phyloP scores from a whole-genome alignment of 2,113 vertebrate genomes.

The Nestor notabilis region DNA sequence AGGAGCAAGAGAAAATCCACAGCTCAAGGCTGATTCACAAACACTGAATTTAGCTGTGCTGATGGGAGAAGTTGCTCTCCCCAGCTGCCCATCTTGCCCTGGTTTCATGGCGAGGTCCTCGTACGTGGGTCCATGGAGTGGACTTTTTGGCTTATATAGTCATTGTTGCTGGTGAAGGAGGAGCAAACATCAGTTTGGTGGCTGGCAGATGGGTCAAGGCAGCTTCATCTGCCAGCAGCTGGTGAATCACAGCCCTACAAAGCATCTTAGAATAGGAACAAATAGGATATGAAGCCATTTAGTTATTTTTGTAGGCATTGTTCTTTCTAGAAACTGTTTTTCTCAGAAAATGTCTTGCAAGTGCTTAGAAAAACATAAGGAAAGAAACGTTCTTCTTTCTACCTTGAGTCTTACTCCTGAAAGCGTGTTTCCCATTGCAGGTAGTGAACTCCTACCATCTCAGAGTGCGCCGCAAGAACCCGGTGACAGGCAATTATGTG shows the following conservation, averaged over 20 bases:
- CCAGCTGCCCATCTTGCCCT: background rate
- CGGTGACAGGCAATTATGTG: conserved; percentile 92
- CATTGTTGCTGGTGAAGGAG: background rate
- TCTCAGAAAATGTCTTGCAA: background rate
- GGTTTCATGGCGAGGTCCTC: fast-evolving
- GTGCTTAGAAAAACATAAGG: background rate
- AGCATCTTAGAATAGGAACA: background rate
- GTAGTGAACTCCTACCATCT: conserved; percentile 97
- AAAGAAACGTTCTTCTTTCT: background rate
- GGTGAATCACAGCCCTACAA: background rate
- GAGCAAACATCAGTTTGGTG: background rate
- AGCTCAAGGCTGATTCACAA: background rate
- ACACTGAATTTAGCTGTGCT: background rate
- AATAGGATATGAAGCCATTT: background rate
- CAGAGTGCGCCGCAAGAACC: conserved; percentile 92
- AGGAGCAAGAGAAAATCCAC: background rate
- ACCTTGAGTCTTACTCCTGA: background rate
- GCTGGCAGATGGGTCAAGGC: background rate
- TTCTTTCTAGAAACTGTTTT: background rate
- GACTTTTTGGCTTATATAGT: background rate
- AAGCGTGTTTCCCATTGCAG: conserved; percentile 67
- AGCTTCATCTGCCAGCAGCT: background rate
- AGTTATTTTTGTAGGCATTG: background rate
- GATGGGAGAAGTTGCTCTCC: background rate
- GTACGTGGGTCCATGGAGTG: fast-evolving